Conservation (phyloP, 2,113 vertebrate genomes). For the rabbit (Oryctolagus cuniculus) region DNA sequence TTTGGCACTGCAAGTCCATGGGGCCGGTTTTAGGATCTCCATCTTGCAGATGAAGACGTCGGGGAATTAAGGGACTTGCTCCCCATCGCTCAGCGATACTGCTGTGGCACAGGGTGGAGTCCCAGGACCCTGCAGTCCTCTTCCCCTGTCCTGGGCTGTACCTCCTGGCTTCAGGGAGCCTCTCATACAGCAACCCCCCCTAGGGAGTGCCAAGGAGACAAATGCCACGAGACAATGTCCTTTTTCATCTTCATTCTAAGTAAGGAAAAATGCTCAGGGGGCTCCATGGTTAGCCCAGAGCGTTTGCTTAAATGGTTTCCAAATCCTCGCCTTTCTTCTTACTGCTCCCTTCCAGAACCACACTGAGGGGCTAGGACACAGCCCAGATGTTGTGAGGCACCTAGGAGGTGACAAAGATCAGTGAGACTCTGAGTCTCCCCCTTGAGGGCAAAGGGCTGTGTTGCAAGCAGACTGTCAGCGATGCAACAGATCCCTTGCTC, state of each 20-base stretch:
- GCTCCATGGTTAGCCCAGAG: too few relatives aligned
- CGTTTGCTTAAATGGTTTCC: not conserved
- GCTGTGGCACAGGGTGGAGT: not conserved
- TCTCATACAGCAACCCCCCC: not conserved
- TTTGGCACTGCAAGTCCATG: not conserved
- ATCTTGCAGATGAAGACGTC: not conserved
- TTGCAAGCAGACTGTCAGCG: too few relatives aligned
- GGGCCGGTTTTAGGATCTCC: not conserved
- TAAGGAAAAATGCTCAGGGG: not conserved
- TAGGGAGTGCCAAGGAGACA: not conserved
- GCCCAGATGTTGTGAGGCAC: not conserved
- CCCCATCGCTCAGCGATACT: not conserved
- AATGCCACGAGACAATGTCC: not conserved
- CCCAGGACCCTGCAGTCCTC: not conserved
- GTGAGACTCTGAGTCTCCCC: not conserved
- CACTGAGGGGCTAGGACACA: not conserved
- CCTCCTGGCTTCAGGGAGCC: not conserved
- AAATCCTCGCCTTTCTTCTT: not conserved
- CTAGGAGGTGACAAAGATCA: not conserved
- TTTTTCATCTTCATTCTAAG: not conserved
- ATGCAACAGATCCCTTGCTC: not conserved
- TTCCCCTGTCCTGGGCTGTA: fast-evolving
- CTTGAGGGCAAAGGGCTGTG: not conserved
- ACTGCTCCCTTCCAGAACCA: not conserved
- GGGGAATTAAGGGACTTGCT: not conserved